Percentiles rank a stretch among this genome's conserved stretches.
Evolutionary conservation across 2,888 invertebrate species (phyloP).

Genomic region (Rhingia rostrata): DNA sequence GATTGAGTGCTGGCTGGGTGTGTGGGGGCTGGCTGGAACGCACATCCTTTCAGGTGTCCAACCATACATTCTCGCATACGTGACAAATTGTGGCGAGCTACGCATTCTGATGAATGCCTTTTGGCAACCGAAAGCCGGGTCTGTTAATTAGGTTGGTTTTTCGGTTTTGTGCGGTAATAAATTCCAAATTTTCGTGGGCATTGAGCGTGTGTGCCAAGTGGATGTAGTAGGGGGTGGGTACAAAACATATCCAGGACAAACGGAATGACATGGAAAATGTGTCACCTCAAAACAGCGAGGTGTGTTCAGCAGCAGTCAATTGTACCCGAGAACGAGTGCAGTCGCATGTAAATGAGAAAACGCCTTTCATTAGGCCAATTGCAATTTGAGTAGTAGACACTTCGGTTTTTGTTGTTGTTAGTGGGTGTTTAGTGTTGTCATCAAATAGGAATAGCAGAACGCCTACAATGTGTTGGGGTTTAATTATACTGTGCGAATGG

Average conservation of each 20-base stretch:
- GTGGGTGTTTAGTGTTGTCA: constrained; percentile 58
- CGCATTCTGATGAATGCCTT: constrained; percentile 33
- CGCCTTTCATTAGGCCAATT: constrained; percentile 58
- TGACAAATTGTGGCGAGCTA: constrained; percentile 33
- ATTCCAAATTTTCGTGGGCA: constrained; percentile 25
- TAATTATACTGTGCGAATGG: constrained; percentile 20
- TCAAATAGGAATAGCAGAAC: constrained; percentile 47
- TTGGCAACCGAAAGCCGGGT: constrained; percentile 19
- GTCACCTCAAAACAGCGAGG: constrained; percentile 47
- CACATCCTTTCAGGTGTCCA: constrained; percentile 62
- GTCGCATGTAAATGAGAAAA: constrained; percentile 51
- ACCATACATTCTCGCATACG: neutral
- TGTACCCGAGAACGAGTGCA: constrained; percentile 4
- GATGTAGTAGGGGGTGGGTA: constrained; percentile 22
- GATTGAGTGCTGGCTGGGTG: constrained; percentile 39
- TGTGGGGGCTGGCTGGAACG: constrained; percentile 25
- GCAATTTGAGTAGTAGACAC: constrained; percentile 24
- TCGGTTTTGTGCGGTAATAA: constrained; percentile 30
- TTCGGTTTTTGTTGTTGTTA: neutral
- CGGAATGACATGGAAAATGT: constrained; percentile 40
- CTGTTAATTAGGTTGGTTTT: constrained; percentile 49
- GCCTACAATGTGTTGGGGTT: constrained; percentile 9
- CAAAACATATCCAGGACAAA: neutral
- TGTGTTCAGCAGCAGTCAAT: constrained; percentile 46
- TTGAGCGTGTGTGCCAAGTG: constrained; percentile 29